Evolutionary conservation across 1,140 invertebrate species (phyloP).

Genomic region (Drosophila serrata): DNA sequence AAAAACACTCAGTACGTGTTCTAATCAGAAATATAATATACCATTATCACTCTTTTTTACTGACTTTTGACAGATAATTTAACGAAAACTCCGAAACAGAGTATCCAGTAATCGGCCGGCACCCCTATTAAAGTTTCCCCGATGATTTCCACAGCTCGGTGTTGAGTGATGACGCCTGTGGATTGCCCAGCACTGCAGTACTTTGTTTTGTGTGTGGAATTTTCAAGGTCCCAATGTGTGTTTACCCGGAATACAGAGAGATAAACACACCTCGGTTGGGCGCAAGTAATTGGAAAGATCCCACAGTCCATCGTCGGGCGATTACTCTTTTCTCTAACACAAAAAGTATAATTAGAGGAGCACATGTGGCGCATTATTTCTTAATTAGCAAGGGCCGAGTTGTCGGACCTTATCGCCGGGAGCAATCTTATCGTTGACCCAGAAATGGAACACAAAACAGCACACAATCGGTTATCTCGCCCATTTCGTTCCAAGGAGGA

Average conservation of each 20-base stretch:
- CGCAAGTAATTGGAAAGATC: conserved; percentile 9
- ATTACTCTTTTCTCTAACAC: conserved; percentile 1
- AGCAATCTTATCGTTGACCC: conserved; percentile 35
- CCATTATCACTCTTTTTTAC: neutral
- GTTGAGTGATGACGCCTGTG: conserved; percentile 22
- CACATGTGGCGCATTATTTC: conserved; percentile 9
- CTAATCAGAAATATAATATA: conserved; percentile 8
- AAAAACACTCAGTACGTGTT: neutral
- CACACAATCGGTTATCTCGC: conserved; percentile 28
- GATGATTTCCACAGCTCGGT: neutral
- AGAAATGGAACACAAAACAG: conserved; percentile 6
- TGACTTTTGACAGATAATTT: conserved; percentile 6
- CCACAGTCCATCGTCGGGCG: neutral
- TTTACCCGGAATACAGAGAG: conserved; percentile 18
- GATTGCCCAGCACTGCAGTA: conserved; percentile 27
- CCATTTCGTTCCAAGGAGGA: conserved; percentile 5
- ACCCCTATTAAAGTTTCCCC: neutral
- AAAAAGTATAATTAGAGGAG: conserved; percentile 10
- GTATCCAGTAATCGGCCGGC: neutral
- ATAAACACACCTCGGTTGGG: conserved; percentile 25
- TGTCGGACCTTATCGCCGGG: conserved; percentile 16
- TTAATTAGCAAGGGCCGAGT: conserved; percentile 13
- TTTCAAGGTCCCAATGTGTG: conserved; percentile 12
- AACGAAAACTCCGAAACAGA: neutral
- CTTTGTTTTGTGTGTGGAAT: conserved; percentile 16